Conservation (phyloP, 2,888 invertebrate genomes). For the Nysson spinosus region DNA sequence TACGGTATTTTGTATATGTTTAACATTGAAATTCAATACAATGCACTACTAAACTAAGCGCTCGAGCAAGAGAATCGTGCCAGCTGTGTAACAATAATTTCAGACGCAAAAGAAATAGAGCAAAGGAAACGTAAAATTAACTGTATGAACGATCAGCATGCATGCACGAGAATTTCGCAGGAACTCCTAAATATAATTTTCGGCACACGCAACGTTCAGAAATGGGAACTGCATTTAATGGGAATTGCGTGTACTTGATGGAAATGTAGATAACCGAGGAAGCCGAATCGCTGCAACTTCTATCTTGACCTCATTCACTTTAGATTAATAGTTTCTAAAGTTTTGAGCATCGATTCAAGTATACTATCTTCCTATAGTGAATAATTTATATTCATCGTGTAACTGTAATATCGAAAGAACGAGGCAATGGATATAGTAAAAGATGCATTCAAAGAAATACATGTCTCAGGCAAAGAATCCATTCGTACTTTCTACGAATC, state of each 20-base stretch:
- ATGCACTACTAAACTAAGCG: too few species aligned
- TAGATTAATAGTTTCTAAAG: too few species aligned
- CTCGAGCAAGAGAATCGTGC: slow-evolving; percentile 31
- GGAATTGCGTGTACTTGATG: slow-evolving; percentile 24
- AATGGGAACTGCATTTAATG: slow-evolving; percentile 19
- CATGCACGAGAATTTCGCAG: slow-evolving; percentile 41
- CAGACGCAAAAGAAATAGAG: slow-evolving; percentile 32
- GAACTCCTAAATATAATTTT: slow-evolving; percentile 53
- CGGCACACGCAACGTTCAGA: slow-evolving; percentile 34
- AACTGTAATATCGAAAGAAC: too few species aligned
- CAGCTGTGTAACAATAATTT: slow-evolving; percentile 31
- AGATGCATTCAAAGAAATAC: too few species aligned
- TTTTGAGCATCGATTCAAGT: too few species aligned
- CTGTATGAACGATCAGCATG: slow-evolving; percentile 25
- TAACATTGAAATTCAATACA: too few species aligned
- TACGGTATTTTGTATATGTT: too few species aligned
- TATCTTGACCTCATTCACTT: slow-evolving; percentile 18
- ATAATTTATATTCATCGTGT: too few species aligned
- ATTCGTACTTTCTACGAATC: slow-evolving; percentile 1
- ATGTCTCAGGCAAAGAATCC: too few species aligned
- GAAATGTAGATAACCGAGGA: slow-evolving; percentile 18
- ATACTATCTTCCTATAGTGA: too few species aligned
- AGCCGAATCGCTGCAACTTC: slow-evolving; percentile 23
- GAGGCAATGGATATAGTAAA: too few species aligned
- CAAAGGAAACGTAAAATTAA: slow-evolving; percentile 42